Evolutionary conservation across 2,888 invertebrate genomes (phyloP).

Genomic region (Megaustenia siamemsis): DNA sequence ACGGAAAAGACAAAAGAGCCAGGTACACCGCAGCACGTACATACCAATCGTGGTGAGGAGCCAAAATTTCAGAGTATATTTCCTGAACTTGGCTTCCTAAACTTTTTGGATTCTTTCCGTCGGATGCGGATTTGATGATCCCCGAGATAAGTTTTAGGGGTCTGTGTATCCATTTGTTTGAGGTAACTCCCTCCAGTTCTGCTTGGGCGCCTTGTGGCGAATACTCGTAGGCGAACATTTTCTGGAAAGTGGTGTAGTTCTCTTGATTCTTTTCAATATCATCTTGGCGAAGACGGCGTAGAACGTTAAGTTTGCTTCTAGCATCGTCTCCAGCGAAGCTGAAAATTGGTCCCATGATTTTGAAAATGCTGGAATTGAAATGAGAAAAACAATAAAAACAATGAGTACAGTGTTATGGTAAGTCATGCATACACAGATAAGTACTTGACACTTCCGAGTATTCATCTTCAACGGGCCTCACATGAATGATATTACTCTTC

Average conservation of each 20-base stretch:
- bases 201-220: background rate
- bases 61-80: slow-evolving; percentile 24
- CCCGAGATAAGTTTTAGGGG: slow-evolving; percentile 38
- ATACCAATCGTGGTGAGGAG: slow-evolving; percentile 45
- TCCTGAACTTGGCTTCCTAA: slow-evolving; percentile 11
- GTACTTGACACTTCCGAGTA: no score
- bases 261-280: background rate
- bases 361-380: slow-evolving; percentile 36
- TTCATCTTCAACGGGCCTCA: no score
- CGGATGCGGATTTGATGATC: background rate
- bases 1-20: slow-evolving; percentile 40
- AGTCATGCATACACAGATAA: no score
- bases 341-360: slow-evolving; percentile 40
- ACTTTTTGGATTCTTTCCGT: background rate
- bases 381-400: no score
- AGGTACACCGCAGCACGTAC: slow-evolving; percentile 16
- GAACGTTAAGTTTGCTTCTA: background rate
- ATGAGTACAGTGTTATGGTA: no score
- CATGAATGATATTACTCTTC: no score
- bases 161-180: slow-evolving; percentile 32
- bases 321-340: slow-evolving; percentile 26
- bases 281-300: slow-evolving; percentile 1
- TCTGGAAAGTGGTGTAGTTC: slow-evolving; percentile 41
- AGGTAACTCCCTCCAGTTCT: slow-evolving; percentile 24
- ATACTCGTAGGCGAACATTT: slow-evolving; percentile 48